phyloP scores from a whole-genome alignment of 2,113 vertebrate genomes.

The Stigmatopora nigra region DNA sequence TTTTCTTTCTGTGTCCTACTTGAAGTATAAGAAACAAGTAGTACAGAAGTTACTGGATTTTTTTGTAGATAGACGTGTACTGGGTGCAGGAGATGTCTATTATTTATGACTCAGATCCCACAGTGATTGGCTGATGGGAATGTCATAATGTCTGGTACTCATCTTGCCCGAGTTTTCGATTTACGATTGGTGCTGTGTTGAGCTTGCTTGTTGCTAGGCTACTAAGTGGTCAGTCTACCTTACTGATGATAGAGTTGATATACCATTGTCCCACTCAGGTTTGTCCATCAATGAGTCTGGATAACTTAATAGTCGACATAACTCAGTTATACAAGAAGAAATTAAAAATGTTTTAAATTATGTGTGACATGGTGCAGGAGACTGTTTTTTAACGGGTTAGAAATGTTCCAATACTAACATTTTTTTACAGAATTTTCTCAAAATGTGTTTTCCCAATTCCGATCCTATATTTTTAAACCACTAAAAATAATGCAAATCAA shows the following conservation, averaged over 20 bases:
- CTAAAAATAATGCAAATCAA: no score
- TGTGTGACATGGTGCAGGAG: constrained; percentile 26
- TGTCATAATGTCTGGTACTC: constrained; percentile 65
- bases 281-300: neutral
- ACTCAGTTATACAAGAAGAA: no score
- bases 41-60: constrained; percentile 65
- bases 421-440: no score
- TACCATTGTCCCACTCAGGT: neutral
- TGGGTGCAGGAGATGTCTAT: constrained; percentile 60
- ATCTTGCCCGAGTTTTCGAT: constrained; percentile 48
- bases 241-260: neutral
- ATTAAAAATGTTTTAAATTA: no score
- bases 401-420: no score
- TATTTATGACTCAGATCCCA: constrained; percentile 61
- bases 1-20: constrained; percentile 30
- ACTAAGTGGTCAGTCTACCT: constrained; percentile 37
- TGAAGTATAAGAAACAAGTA: constrained; percentile 33
- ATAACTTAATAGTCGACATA: neutral
- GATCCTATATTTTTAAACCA: no score
- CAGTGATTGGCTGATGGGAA: constrained; percentile 57
- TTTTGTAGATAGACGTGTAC: constrained; percentile 49
- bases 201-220: constrained; percentile 62
- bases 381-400: constrained; percentile 26
- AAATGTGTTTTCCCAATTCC: no score
- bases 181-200: constrained; percentile 54